phyloP scores from a whole-genome alignment of 2,888 invertebrate species.

The Pyrochroa serraticornis region DNA sequence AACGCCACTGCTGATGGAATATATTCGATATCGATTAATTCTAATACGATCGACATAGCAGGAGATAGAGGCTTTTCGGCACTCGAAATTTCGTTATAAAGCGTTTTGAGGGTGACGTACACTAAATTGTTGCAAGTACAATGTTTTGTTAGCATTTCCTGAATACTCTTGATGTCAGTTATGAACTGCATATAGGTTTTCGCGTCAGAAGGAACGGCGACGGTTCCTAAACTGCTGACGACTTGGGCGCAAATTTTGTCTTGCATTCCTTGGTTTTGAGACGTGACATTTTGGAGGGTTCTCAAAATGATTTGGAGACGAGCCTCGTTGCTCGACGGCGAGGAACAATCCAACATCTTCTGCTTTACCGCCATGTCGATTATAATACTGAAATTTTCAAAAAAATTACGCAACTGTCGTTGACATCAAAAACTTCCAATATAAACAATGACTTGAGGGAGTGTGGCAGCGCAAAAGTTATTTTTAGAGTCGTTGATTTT shows the following conservation, averaged over 20 bases:
- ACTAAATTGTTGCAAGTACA: constrained; percentile 59
- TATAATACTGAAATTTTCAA: not conserved
- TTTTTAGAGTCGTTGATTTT: not conserved
- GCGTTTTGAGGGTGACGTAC: constrained; percentile 63
- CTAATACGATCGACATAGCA: constrained; percentile 66
- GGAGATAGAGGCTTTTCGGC: constrained; percentile 64
- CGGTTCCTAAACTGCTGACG: constrained; percentile 61
- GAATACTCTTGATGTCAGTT: constrained; percentile 49
- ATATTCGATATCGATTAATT: constrained; percentile 58
- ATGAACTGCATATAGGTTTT: constrained; percentile 50
- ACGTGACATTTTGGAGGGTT: constrained; percentile 57
- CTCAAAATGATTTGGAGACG: constrained; percentile 62
- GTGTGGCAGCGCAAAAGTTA: not conserved
- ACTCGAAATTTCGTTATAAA: constrained; percentile 67
- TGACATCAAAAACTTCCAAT: not conserved
- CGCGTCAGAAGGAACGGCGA: constrained; percentile 47
- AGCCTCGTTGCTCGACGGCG: constrained; percentile 52
- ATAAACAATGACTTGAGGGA: not conserved
- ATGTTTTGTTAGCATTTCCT: constrained; percentile 51
- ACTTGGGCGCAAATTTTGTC: constrained; percentile 62
- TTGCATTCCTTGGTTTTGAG: constrained; percentile 55
- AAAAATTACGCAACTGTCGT: not conserved
- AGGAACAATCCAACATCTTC: constrained; percentile 61
- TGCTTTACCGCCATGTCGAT: constrained; percentile 66
- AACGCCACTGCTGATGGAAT: constrained; percentile 58